phyloP scores from a whole-genome alignment of 2,888 invertebrate genomes.

The Tipula unca region DNA sequence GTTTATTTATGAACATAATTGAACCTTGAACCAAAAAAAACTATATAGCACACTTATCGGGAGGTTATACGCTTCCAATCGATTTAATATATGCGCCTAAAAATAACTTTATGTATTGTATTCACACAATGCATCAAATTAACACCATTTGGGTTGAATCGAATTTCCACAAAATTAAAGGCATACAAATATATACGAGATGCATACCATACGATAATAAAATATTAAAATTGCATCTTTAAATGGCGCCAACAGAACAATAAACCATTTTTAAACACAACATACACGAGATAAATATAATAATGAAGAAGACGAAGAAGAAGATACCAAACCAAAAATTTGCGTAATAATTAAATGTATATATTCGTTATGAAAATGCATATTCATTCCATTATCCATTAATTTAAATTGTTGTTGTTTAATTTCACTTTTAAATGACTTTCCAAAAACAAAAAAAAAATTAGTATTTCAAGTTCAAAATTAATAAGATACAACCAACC shows the following conservation, averaged over 20 bases:
- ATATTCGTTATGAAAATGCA: background rate
- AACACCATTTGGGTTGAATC: background rate
- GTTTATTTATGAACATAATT: background rate
- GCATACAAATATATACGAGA: too few relatives aligned
- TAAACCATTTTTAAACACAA: too few relatives aligned
- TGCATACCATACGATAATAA: background rate
- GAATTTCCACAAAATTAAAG: background rate
- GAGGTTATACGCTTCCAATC: background rate
- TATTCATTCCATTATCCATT: background rate
- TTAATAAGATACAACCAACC: background rate
- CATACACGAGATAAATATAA: background rate
- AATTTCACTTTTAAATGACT: background rate
- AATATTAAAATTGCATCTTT: background rate
- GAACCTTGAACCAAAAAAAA: background rate
- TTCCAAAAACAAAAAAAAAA: background rate
- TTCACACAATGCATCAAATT: background rate
- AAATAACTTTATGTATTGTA: too few relatives aligned
- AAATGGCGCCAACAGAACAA: background rate
- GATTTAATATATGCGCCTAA: too few relatives aligned
- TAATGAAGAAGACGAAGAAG: background rate
- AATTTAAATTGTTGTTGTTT: background rate
- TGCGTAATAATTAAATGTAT: constrained; percentile 2
- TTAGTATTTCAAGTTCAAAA: background rate
- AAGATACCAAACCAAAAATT: background rate
- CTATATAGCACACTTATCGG: background rate